Conservation (phyloP, 2,888 invertebrate genomes). For the Lamellibrachia columna region DNA sequence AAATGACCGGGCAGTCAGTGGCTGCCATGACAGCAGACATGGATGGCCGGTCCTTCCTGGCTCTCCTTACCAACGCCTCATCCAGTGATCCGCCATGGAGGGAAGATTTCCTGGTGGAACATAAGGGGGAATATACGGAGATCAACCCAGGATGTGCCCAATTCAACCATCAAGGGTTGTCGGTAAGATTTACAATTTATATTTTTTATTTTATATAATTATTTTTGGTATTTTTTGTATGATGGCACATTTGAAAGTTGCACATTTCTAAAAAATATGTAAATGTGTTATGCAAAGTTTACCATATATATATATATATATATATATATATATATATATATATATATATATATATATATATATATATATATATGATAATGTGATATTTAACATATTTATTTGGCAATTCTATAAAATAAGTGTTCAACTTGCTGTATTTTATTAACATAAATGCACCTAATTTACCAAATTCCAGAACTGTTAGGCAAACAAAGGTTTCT, state of each 20-base stretch:
- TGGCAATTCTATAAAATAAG: too few relatives aligned
- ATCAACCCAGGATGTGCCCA: slow-evolving; percentile 75
- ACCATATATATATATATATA: too few relatives aligned
- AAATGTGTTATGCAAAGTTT: too few relatives aligned
- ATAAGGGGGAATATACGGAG: slow-evolving; percentile 77
- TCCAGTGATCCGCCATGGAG: slow-evolving; percentile 53
- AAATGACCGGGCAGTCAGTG: slow-evolving; percentile 71
- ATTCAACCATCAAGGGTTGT: slow-evolving; percentile 71
- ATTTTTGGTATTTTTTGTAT: neutral
- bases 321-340: too few relatives aligned
- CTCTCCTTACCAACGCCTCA: slow-evolving; percentile 48
- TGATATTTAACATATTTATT: too few relatives aligned
- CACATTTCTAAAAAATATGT: too few relatives aligned
- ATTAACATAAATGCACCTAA: too few relatives aligned
- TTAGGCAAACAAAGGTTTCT: too few relatives aligned
- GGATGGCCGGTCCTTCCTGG: slow-evolving; percentile 74
- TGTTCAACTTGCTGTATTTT: too few relatives aligned
- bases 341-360: too few relatives aligned
- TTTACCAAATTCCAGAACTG: too few relatives aligned
- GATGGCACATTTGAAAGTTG: neutral
- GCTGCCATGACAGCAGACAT: slow-evolving; percentile 69
- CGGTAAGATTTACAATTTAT: slow-evolving; percentile 69
- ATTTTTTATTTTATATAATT: neutral
- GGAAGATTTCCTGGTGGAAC: slow-evolving; percentile 79
- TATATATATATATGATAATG: too few relatives aligned